phyloP scores from a whole-genome alignment of 2,797 vertebrate species.

The Phoxinus dragarum region DNA sequence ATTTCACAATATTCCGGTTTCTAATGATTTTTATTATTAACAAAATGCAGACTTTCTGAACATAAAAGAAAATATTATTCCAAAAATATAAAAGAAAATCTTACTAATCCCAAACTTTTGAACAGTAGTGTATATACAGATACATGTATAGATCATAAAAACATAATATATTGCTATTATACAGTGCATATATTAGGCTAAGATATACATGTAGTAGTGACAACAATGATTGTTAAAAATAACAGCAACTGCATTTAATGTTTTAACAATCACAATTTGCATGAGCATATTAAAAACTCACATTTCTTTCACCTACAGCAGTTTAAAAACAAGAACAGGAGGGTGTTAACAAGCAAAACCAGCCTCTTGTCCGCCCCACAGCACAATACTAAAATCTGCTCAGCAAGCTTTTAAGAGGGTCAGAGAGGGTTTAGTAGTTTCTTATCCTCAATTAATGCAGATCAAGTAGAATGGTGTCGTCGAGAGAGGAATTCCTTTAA shows the following conservation, averaged over 20 bases:
- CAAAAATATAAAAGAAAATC: no score
- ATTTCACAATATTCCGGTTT: no score
- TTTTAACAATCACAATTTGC: neutral
- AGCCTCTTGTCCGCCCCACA: conserved; percentile 34
- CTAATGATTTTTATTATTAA: no score
- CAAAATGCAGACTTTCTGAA: neutral
- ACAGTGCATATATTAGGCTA: neutral
- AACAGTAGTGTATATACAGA: neutral
- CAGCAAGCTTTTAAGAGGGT: conserved; percentile 52
- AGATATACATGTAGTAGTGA: neutral
- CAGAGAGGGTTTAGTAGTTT: conserved; percentile 42
- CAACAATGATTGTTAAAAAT: neutral
- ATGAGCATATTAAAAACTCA: neutral
- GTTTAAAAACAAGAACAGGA: conserved; percentile 20
- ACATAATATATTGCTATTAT: neutral
- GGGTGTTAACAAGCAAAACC: conserved; percentile 10
- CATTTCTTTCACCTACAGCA: neutral
- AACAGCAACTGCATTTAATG: neutral
- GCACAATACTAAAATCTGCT: conserved; percentile 48
- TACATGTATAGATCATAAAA: neutral
- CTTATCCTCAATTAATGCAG: conserved; percentile 49
- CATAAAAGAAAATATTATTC: neutral
- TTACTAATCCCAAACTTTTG: neutral
- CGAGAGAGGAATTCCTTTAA: conserved; percentile 24
- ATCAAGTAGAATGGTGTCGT: neutral